Conservation (phyloP, 2,113 vertebrate genomes). For the Podocnemis expansa region DNA sequence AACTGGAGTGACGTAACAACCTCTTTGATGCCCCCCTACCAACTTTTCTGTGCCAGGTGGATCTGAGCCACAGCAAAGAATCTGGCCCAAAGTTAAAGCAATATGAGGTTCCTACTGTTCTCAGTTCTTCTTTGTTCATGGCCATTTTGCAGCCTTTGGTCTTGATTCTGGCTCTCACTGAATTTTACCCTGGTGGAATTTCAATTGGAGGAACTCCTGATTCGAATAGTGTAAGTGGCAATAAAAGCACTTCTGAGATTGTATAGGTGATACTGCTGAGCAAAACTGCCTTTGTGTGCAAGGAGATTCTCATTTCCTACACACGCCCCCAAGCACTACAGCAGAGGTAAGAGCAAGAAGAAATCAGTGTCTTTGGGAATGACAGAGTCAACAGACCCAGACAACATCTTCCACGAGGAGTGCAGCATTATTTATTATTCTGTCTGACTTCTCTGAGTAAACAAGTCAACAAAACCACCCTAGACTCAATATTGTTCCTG, state of each 20-base stretch:
- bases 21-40: not conserved
- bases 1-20: not conserved
- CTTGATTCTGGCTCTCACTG: not conserved
- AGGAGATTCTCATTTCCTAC: not conserved
- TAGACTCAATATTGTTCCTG: not conserved
- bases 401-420: not conserved
- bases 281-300: not conserved
- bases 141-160: not conserved
- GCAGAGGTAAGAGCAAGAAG: not conserved
- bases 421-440: not conserved
- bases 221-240: not conserved
- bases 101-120: not conserved
- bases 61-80: not conserved
- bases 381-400: not conserved
- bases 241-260: not conserved
- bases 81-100: not conserved
- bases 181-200: not conserved
- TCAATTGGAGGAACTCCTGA: not conserved
- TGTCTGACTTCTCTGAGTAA: not conserved
- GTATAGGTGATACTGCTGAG: not conserved
- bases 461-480: not conserved
- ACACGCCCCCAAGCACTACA: not conserved
- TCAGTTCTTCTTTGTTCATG: not conserved
- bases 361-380: not conserved
- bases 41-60: not conserved